phyloP scores from a whole-genome alignment of 2,888 invertebrate genomes.

The Cistogaster globosa region DNA sequence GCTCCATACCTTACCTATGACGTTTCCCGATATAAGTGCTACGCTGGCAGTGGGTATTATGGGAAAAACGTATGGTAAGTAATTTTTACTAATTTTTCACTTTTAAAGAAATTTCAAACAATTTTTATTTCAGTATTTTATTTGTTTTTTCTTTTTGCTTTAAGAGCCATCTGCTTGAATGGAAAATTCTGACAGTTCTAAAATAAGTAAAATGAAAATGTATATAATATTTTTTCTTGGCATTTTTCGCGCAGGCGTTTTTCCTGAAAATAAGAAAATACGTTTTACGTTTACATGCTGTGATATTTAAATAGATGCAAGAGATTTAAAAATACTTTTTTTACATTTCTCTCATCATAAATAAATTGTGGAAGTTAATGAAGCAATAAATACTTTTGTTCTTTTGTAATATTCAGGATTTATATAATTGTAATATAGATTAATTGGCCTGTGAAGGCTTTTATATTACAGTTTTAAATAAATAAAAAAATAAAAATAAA shows the following conservation, averaged over 20 bases:
- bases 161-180: slow-evolving; percentile 12
- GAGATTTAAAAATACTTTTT: neutral
- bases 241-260: slow-evolving; percentile 65
- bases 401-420: too few species aligned
- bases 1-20: slow-evolving; percentile 83
- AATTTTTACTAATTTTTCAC: neutral
- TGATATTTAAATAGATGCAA: slow-evolving; percentile 27
- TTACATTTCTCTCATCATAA: too few species aligned
- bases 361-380: too few species aligned
- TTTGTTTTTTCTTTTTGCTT: slow-evolving; percentile 43
- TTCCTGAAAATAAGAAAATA: slow-evolving; percentile 24
- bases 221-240: slow-evolving; percentile 68
- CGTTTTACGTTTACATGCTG: neutral
- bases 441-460: too few species aligned
- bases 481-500: too few species aligned
- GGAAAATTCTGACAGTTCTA: slow-evolving; percentile 61
- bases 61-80: slow-evolving; percentile 84
- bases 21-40: slow-evolving; percentile 83
- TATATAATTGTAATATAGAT: too few species aligned
- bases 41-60: slow-evolving; percentile 84
- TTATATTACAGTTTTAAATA: too few species aligned
- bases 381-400: too few species aligned
- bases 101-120: neutral
- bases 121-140: slow-evolving; percentile 5
- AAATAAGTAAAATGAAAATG: slow-evolving; percentile 58